phyloP scores from a whole-genome alignment of 2,888 invertebrate genomes.

The Cylloceria caligata region DNA sequence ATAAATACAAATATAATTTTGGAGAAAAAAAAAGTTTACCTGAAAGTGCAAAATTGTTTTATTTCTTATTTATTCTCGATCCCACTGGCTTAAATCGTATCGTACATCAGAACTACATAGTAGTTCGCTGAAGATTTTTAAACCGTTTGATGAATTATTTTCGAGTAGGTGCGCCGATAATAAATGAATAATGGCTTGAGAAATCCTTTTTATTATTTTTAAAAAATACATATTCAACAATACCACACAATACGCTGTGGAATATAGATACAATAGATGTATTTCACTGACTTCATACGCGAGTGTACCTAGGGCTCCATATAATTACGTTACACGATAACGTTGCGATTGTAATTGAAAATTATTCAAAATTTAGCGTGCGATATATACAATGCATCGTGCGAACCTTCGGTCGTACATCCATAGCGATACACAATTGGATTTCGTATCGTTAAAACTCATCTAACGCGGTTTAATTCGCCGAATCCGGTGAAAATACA shows the following conservation, averaged over 20 bases:
- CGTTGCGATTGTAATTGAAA: slow-evolving; percentile 17
- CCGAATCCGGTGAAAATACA: slow-evolving; percentile 39
- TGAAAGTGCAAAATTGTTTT: too few species aligned
- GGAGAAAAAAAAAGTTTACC: too few species aligned
- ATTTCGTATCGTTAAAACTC: slow-evolving; percentile 3
- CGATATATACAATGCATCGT: slow-evolving; percentile 10
- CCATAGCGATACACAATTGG: slow-evolving; percentile 36
- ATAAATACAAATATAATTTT: too few species aligned
- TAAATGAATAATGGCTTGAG: slow-evolving; percentile 24
- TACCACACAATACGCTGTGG: slow-evolving; percentile 62
- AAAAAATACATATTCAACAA: slow-evolving; percentile 68
- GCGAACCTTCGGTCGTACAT: slow-evolving; percentile 12
- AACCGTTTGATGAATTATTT: background rate
- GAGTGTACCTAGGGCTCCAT: slow-evolving; percentile 27
- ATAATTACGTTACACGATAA: slow-evolving; percentile 41
- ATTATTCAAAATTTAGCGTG: slow-evolving; percentile 20
- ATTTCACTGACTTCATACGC: slow-evolving; percentile 44
- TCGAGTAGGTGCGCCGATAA: background rate
- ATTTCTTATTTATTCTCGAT: too few species aligned
- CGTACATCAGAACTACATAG: too few species aligned
- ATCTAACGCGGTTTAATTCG: slow-evolving; percentile 6
- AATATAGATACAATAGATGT: slow-evolving; percentile 62
- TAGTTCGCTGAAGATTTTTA: too few species aligned
- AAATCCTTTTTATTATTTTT: slow-evolving; percentile 53
- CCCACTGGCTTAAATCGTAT: too few species aligned